Evolutionary conservation across 2,113 vertebrate genomes (phyloP), one percentile per base, ranked within the genome.

Genomic region (Blennius ocellaris): DNA sequence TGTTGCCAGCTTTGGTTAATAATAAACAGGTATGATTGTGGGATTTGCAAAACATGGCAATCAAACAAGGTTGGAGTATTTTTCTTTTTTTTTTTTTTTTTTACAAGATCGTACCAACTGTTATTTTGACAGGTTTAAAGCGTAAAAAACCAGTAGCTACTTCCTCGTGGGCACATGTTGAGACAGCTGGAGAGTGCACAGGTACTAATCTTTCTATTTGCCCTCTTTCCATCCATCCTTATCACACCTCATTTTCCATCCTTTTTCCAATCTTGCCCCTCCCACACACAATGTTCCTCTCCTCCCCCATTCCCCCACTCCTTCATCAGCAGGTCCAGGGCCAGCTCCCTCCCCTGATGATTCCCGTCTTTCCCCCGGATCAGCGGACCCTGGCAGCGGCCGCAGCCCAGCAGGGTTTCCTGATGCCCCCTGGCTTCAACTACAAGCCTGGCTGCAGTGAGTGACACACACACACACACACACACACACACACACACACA

Each of bases 371-470:
- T 83, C 97, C 97, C 85, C 97, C 97, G 52, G 97, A 99, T 90
- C 97, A 99, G 84, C 95, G 97, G 93, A 97, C 97, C n/a, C 91
- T 99, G 90, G 97, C 97, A 49, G 97, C 97, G 16, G 97, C 97
- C 7, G 95, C 95, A 2, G 97, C 97, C 76, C 97, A 99, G 90
- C 97, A 99, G 92, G 97, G 97, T 87, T 99, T 99, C 92, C 96
- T 99, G 21, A 95, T 99, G 90, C 97, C 97, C 82, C 95, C 97
- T n/a, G 97, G 97, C 76, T 99, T 99, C 95, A 98, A 96, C 94
- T 99, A 99, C 93, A 99, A 99, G 89, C 96, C 97, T 49, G 97
- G 97, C 92, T 99, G 97, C 92, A 99, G 97, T 99, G 91, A 98
- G 97, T 85, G 30, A 8, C 63, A 11, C 40, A 10, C 63, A 10